Conservation (phyloP, 2,797 vertebrate genomes). For the Myoxocephalus aenaeus region DNA sequence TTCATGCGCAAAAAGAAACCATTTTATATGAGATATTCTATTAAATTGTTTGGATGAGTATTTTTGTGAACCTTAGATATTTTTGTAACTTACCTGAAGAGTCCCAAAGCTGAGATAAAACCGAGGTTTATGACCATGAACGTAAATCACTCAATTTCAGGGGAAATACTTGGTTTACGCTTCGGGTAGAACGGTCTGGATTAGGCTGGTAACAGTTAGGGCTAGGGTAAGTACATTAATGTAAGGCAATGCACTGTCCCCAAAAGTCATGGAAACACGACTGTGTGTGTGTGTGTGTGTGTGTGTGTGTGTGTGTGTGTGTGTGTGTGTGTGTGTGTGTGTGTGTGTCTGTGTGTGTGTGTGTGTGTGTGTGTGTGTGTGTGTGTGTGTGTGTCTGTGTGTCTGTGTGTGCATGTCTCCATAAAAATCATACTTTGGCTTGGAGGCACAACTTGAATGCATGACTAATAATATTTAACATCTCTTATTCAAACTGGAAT, state of each 20-base stretch:
- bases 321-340: constrained; percentile 7
- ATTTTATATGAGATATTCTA: background rate
- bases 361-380: background rate
- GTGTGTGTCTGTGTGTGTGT: constrained; percentile 3
- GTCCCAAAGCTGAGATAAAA: constrained; percentile 21
- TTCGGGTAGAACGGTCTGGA: background rate
- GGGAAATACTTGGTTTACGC: background rate
- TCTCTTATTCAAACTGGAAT: constrained; percentile 68
- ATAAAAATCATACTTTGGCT: constrained; percentile 60
- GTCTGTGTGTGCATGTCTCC: constrained; percentile 11
- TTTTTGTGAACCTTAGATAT: too few relatives aligned
- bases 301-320: background rate
- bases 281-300: background rate
- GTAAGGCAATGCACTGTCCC: background rate
- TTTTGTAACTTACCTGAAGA: background rate
- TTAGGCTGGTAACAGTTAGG: background rate
- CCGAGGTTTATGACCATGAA: background rate
- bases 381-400: constrained; percentile 4
- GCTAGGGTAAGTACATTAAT: background rate
- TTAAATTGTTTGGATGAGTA: background rate
- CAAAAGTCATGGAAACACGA: background rate
- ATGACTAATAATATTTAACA: constrained; percentile 80
- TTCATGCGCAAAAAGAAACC: background rate
- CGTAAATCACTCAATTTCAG: background rate
- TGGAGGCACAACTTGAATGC: constrained; percentile 70